Conservation (phyloP, 2,888 invertebrate genomes). For the Exocentrus adspersus region DNA sequence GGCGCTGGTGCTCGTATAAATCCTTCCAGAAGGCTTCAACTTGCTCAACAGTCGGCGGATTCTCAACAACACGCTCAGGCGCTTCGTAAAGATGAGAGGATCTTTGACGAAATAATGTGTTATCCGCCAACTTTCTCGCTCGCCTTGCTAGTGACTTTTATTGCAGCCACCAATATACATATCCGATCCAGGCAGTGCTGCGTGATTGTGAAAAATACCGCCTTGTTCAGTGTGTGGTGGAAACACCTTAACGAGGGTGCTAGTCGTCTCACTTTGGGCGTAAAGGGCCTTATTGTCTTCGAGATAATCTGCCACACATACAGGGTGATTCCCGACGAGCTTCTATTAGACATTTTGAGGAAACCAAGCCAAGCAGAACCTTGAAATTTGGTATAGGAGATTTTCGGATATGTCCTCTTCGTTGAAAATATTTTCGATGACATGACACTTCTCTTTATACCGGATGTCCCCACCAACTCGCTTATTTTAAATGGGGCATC, state of each 20-base stretch:
- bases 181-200: conserved; percentile 15
- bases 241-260: neutral
- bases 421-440: too few species aligned
- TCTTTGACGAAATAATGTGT: neutral
- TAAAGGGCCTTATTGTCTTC: neutral
- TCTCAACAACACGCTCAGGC: conserved; percentile 12
- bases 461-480: too few species aligned
- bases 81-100: conserved; percentile 13
- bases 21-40: conserved; percentile 17
- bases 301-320: neutral
- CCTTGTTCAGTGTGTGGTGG: neutral
- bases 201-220: neutral
- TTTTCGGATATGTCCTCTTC: too few species aligned
- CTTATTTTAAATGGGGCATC: too few species aligned
- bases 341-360: too few species aligned
- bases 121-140: conserved; percentile 5
- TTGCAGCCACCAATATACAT: conserved; percentile 14
- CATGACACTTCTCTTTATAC: too few species aligned
- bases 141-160: conserved; percentile 23
- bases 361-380: too few species aligned
- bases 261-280: neutral
- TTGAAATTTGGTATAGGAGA: too few species aligned
- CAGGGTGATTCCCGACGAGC: too few species aligned
- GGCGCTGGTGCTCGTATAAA: conserved; percentile 1
- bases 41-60: neutral